Conservation (phyloP, 2,797 vertebrate genomes). For the Anabacerthia variegaticeps region DNA sequence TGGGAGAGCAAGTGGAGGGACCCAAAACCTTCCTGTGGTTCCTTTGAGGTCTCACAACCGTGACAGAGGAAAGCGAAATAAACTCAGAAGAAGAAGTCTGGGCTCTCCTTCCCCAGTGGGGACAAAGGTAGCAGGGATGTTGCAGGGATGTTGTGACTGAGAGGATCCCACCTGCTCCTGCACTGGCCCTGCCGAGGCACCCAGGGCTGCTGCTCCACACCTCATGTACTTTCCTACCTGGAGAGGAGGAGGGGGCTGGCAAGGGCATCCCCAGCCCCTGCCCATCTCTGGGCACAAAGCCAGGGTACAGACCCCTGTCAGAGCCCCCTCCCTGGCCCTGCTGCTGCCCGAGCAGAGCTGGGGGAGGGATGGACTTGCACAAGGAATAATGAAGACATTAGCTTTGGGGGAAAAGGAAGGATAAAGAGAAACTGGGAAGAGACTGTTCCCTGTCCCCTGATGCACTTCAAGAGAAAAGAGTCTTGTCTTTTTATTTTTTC, state of each 20-base stretch:
- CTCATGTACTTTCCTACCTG: not conserved
- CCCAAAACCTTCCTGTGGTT: not conserved
- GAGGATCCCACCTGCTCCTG: not conserved
- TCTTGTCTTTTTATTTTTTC: not conserved
- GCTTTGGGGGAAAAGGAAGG: not conserved
- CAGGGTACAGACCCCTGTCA: fast-evolving
- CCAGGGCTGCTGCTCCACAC: not conserved
- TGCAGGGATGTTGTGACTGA: not conserved
- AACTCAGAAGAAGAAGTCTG: not conserved
- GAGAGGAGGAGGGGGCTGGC: not conserved
- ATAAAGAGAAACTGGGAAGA: not conserved
- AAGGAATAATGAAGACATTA: not conserved
- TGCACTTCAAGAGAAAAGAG: not conserved
- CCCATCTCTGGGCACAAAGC: not conserved
- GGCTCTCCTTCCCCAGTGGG: fast-evolving
- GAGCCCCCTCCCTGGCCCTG: not conserved
- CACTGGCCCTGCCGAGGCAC: not conserved
- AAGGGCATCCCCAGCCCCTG: not conserved
- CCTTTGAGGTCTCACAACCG: not conserved
- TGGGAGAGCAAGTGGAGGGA: fast-evolving
- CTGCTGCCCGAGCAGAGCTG: not conserved
- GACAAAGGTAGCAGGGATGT: not conserved
- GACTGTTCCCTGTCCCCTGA: not conserved
- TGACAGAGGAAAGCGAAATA: not conserved
- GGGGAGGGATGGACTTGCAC: fast-evolving